These are phyloP conservation scores for Lampris megalopsis DNA, from an alignment of 2,113 vertebrate species.

Conservation along the genomic window DNA sequence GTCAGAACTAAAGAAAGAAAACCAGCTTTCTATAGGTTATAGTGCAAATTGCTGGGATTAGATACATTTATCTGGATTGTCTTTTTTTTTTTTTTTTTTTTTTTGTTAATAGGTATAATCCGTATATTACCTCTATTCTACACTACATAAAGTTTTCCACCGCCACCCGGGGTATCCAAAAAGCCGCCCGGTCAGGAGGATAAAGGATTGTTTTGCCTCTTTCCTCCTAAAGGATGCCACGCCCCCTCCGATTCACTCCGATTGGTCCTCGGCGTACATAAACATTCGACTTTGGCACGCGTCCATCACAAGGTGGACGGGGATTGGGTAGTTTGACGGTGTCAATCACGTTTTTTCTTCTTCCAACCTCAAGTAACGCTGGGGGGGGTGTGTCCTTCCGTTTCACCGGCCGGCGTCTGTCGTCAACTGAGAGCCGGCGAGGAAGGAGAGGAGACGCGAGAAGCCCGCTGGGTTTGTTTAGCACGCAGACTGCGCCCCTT, in stretches of 20 bases:
- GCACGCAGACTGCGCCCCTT: conserved; percentile 45
- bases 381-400: conserved; percentile 69
- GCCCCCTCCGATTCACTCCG: conserved; percentile 72
- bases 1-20: conserved; percentile 76
- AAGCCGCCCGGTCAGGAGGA: conserved; percentile 78
- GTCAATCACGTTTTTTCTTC: conserved; percentile 62
- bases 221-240: conserved; percentile 79
- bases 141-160: conserved; percentile 66
- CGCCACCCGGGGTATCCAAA: conserved; percentile 64
- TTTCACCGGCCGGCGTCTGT: conserved; percentile 83
- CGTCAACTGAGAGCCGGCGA: conserved; percentile 53
- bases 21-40: conserved; percentile 72
- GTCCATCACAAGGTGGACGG: conserved; percentile 59
- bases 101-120: conserved; percentile 36
- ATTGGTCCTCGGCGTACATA: conserved; percentile 78
- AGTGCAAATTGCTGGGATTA: conserved; percentile 70
- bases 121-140: conserved; percentile 55
- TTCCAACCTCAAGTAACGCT: conserved; percentile 13
- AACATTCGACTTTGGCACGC: conserved; percentile 83
- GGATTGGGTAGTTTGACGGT: conserved; percentile 65
- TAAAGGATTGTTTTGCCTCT: conserved; percentile 85
- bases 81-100: conserved; percentile 6
- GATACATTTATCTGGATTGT: conserved; percentile 83
- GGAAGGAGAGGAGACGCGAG: conserved; percentile 32
- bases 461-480: conserved; percentile 40